These are phyloP conservation scores for Panurus biarmicus DNA, from an alignment of 2,113 vertebrate species.

Conservation along the genomic window DNA sequence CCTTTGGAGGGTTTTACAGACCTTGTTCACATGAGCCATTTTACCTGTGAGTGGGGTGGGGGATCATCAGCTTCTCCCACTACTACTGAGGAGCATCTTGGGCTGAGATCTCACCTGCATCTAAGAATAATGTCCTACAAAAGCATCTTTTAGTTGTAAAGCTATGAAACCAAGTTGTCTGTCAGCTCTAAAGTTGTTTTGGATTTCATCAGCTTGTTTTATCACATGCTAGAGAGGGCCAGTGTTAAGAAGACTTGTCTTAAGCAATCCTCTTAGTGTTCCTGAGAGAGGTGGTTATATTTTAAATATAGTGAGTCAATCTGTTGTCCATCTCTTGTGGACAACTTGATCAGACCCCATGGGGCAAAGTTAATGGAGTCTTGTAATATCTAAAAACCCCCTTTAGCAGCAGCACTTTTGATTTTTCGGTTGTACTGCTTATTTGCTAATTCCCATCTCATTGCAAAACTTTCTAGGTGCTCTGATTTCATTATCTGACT, in stretches of 20 bases:
- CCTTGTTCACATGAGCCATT: background rate
- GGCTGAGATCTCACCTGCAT: background rate
- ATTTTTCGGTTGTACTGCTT: background rate
- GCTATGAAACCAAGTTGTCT: background rate
- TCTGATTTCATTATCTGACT: background rate
- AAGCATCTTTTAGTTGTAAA: background rate
- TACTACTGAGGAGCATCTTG: background rate
- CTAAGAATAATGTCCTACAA: background rate
- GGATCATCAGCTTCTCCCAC: background rate
- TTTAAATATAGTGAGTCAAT: background rate
- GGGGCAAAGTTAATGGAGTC: background rate
- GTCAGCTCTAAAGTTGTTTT: background rate
- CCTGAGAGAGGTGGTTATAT: background rate
- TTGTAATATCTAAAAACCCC: background rate
- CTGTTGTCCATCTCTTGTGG: background rate
- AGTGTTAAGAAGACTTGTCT: conserved; percentile 6
- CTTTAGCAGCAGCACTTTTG: background rate
- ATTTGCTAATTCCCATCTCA: background rate
- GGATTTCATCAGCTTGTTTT: background rate
- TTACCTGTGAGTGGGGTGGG: background rate
- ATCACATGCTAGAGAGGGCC: background rate
- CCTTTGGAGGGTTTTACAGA: background rate
- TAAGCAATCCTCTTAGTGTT: conserved; percentile 19
- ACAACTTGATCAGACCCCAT: background rate
- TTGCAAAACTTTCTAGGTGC: conserved; percentile 12